Conservation (phyloP, 2,888 invertebrate species). For the Ypsolopha sequella region DNA sequence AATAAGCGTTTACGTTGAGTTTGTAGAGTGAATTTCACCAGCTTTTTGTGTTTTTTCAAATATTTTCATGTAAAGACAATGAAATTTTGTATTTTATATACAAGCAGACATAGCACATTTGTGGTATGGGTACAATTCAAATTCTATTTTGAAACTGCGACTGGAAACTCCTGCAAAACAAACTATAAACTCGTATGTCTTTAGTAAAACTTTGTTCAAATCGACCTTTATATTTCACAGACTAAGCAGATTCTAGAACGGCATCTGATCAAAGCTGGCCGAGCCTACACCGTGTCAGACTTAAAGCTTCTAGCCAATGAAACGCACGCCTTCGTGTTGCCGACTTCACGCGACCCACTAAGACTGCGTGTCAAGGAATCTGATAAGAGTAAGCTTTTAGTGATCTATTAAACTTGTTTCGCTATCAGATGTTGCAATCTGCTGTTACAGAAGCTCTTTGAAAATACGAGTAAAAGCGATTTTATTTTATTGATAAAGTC, state of each 20-base stretch:
- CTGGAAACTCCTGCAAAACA: too few relatives aligned
- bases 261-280: constrained; percentile 86
- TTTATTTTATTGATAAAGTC: background rate
- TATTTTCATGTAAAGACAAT: too few relatives aligned
- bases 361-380: constrained; percentile 81
- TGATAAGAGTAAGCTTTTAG: constrained; percentile 70
- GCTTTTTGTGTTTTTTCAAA: too few relatives aligned
- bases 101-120: too few relatives aligned
- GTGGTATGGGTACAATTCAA: too few relatives aligned
- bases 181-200: too few relatives aligned
- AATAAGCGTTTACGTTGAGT: too few relatives aligned
- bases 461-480: background rate
- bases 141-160: too few relatives aligned
- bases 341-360: constrained; percentile 79
- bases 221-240: constrained; percentile 54
- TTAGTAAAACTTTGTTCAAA: background rate
- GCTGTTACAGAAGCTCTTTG: background rate
- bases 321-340: constrained; percentile 74
- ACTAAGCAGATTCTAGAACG: constrained; percentile 87
- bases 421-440: background rate
- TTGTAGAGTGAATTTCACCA: too few relatives aligned
- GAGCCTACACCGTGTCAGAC: constrained; percentile 85
- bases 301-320: constrained; percentile 78
- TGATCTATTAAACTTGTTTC: background rate
- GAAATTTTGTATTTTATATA: too few relatives aligned